These are phyloP conservation scores for Uria aalge DNA, from an alignment of 2,113 vertebrate species.

Conservation along the genomic window DNA sequence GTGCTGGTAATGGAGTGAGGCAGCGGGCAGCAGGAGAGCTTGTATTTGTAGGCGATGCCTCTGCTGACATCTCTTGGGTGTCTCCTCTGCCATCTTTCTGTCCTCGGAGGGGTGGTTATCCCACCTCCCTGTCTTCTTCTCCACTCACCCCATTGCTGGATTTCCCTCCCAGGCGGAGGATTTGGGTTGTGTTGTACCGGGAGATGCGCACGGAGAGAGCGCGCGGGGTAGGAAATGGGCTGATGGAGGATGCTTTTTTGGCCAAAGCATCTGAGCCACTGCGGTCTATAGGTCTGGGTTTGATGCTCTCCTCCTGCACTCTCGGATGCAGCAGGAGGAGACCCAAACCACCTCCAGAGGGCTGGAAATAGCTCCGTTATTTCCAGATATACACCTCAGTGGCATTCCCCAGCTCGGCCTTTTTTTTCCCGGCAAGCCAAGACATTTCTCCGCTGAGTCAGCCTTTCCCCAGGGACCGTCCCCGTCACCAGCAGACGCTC, in stretches of 20 bases:
- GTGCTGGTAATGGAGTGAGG: not conserved
- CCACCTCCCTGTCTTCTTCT: not conserved
- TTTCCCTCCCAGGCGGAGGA: fast-evolving
- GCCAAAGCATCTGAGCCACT: not conserved
- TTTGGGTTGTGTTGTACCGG: fast-evolving
- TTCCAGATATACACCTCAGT: not conserved
- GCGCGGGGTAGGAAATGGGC: fast-evolving
- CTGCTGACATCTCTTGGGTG: not conserved
- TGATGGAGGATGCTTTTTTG: not conserved
- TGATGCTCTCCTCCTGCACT: not conserved
- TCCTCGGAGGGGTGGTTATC: not conserved
- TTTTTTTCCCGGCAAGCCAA: not conserved
- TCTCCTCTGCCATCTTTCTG: not conserved
- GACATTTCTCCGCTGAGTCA: not conserved
- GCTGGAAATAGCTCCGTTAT: not conserved
- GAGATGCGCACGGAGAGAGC: not conserved
- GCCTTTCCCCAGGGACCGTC: not conserved
- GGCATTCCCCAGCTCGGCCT: not conserved
- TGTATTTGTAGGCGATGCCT: not conserved
- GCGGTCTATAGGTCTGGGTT: not conserved
- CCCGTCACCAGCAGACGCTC: not conserved
- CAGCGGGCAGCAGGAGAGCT: not conserved
- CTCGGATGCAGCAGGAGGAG: not conserved
- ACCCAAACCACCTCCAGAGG: not conserved
- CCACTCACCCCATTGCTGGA: fast-evolving